Evolutionary conservation across 2,113 vertebrate genomes (phyloP).

Genomic region (Clarias gariepinus): DNA sequence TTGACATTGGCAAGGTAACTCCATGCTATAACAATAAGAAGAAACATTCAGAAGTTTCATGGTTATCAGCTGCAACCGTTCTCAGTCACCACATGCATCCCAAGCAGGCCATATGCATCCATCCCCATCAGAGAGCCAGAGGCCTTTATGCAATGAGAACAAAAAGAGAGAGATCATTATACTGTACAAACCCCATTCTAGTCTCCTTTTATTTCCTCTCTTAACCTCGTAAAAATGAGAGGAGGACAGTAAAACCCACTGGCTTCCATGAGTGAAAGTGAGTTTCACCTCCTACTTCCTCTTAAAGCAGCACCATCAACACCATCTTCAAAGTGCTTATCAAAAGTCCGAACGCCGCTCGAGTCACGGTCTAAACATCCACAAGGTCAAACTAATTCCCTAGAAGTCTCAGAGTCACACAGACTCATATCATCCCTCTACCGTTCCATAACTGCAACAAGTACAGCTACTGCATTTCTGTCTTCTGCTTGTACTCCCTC

Average conservation of each 20-base stretch:
- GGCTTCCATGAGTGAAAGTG: neutral
- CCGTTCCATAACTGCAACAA: neutral
- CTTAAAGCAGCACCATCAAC: neutral
- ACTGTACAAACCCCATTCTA: neutral
- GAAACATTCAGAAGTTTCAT: too few relatives aligned
- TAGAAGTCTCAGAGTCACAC: neutral
- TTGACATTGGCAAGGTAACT: too few relatives aligned
- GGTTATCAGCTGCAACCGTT: too few relatives aligned
- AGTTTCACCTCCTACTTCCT: neutral
- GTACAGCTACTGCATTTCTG: neutral
- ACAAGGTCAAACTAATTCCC: neutral
- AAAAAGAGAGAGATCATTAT: too few relatives aligned
- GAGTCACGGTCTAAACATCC: neutral
- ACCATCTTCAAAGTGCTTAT: neutral
- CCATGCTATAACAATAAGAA: too few relatives aligned
- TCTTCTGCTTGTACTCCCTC: neutral
- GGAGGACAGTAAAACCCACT: neutral
- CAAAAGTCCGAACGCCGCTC: neutral
- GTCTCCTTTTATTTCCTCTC: neutral
- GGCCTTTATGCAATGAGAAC: too few relatives aligned
- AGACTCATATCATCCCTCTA: neutral
- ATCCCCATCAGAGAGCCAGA: too few relatives aligned
- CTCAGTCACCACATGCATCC: too few relatives aligned
- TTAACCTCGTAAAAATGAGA: neutral
- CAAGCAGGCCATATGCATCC: too few relatives aligned